Evolutionary conservation across 2,113 vertebrate species (phyloP).

Genomic region (Nothoprocta pentlandii): DNA sequence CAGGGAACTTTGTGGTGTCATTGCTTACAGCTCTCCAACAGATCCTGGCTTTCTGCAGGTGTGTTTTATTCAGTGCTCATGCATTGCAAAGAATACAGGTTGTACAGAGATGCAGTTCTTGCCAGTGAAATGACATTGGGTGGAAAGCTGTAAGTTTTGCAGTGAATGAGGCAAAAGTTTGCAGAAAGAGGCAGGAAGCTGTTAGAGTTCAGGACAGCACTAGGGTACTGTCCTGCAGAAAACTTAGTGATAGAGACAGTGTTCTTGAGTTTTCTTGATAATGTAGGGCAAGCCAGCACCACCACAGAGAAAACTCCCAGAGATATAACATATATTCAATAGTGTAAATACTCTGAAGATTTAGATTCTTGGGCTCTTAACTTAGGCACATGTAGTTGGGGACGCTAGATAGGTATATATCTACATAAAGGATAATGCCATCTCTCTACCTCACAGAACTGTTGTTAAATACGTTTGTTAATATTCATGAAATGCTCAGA

Average conservation of each 20-base stretch:
- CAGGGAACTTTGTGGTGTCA: not conserved
- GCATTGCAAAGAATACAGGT: no score
- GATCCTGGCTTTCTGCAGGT: no score
- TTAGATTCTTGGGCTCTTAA: not conserved
- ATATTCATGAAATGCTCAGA: not conserved
- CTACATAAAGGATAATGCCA: not conserved
- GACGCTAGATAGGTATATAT: not conserved
- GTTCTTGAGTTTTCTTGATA: not conserved
- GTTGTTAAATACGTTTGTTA: not conserved
- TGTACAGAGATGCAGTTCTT: no score
- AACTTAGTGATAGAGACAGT: not conserved
- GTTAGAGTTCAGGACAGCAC: not conserved
- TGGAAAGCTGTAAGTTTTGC: no score
- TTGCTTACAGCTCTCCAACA: not conserved
- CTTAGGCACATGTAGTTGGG: not conserved
- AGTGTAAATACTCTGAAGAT: not conserved
- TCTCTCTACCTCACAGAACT: not conserved
- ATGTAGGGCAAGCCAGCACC: not conserved
- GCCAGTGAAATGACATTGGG: no score
- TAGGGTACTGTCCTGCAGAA: not conserved
- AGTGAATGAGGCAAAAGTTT: not conserved
- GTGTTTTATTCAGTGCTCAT: no score
- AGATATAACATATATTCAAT: not conserved
- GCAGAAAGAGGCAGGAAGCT: not conserved
- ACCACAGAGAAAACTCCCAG: not conserved